A percentile compares a stretch with the other conserved stretches of the same genome.
These are phyloP conservation scores for Podiceps cristatus DNA, from an alignment of 2,113 vertebrate genomes.

Conservation along the genomic window DNA sequence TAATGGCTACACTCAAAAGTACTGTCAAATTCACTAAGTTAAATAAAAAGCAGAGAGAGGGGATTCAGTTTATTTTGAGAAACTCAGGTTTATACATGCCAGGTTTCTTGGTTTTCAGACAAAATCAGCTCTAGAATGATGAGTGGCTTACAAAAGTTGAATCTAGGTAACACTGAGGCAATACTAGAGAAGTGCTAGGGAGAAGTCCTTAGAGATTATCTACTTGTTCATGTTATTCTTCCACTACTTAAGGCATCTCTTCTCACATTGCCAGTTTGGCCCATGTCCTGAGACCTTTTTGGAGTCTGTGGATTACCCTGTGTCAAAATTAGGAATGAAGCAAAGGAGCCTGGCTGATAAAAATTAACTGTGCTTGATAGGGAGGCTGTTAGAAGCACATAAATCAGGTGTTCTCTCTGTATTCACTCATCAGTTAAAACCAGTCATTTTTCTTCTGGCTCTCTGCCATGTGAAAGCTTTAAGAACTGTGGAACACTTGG, in stretches of 20 bases:
- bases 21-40: background rate
- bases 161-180: background rate
- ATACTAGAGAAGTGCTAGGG: background rate
- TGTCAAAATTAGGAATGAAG: background rate
- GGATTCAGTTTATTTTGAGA: background rate
- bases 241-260: background rate
- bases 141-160: background rate
- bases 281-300: background rate
- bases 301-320: background rate
- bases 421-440: background rate
- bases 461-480: background rate
- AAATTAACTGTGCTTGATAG: background rate
- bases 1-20: background rate
- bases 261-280: background rate
- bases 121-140: background rate
- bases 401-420: background rate
- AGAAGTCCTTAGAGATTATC: background rate
- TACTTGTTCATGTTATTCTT: background rate
- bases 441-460: background rate
- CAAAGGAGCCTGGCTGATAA: background rate
- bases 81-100: background rate
- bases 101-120: background rate
- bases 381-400: background rate
- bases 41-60: background rate
- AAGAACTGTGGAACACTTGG: background rate